Conservation (phyloP, 2,113 vertebrate genomes). For the Aegotheles bennettii region DNA sequence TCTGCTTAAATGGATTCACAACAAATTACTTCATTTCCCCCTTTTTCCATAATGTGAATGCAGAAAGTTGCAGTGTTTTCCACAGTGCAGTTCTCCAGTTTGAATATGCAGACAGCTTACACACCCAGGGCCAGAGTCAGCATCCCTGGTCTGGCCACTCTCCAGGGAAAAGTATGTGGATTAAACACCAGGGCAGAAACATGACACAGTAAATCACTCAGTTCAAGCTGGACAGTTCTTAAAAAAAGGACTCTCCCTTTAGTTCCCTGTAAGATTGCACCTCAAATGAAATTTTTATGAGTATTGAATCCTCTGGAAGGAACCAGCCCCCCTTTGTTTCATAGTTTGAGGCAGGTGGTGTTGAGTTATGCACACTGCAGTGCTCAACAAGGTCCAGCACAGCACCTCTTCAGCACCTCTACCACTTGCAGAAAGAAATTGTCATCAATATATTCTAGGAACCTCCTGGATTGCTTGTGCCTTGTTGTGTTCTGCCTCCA, state of each 20-base stretch:
- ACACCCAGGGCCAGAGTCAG: not conserved
- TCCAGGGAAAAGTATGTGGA: not conserved
- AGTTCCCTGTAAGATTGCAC: not conserved
- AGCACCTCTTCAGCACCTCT: too few relatives aligned
- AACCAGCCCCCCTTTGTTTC: not conserved
- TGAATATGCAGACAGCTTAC: not conserved
- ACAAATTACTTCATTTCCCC: not conserved
- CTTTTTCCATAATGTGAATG: not conserved
- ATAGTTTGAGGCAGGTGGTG: not conserved
- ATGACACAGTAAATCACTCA: not conserved
- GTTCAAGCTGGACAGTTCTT: not conserved
- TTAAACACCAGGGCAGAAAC: not conserved
- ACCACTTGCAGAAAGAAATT: too few relatives aligned
- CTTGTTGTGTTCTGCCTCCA: too few relatives aligned
- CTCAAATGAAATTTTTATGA: not conserved
- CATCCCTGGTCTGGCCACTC: not conserved
- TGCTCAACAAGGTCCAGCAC: too few relatives aligned
- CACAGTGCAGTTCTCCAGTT: not conserved
- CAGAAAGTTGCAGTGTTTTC: not conserved
- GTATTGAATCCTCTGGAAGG: not conserved
- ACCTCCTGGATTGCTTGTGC: too few relatives aligned
- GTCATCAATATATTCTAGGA: too few relatives aligned
- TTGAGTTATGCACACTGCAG: not conserved
- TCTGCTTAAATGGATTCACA: not conserved
- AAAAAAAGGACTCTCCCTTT: not conserved